Conservation (phyloP, 1,140 invertebrate genomes). For the Drosophila insularis region DNA sequence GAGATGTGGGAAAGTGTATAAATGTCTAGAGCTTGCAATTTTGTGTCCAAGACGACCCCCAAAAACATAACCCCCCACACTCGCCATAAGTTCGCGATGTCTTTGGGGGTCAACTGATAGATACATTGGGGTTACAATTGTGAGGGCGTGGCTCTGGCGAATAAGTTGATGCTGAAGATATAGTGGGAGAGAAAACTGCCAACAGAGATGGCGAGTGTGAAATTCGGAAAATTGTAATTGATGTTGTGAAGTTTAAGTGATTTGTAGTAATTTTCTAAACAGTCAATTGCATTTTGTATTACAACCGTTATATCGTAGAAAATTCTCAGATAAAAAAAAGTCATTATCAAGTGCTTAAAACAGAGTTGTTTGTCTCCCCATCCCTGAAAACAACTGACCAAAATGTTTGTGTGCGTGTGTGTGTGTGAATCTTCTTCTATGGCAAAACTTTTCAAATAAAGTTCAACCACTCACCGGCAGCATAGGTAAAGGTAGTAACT, state of each 20-base stretch:
- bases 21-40: constrained; percentile 74
- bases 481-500: constrained; percentile 7
- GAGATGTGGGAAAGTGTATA: constrained; percentile 55
- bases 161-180: constrained; percentile 1
- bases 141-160: constrained; percentile 45
- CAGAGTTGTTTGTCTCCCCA: not conserved
- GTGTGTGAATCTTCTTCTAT: constrained; percentile 43
- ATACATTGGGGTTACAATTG: constrained; percentile 54
- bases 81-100: constrained; percentile 3
- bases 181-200: not conserved
- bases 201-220: constrained; percentile 17
- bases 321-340: not conserved
- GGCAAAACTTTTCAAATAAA: constrained; percentile 73
- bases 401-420: constrained; percentile 25
- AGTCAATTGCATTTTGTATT: no score
- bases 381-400: not conserved
- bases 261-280: not conserved
- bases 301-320: no score
- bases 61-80: not conserved
- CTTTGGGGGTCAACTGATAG: constrained; percentile 53
- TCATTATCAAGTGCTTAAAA: constrained; percentile 3
- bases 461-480: constrained; percentile 42
- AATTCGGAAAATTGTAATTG: constrained; percentile 34
- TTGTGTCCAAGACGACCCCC: constrained; percentile 52
- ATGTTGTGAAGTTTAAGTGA: constrained; percentile 25